phyloP scores from a whole-genome alignment of 2,113 vertebrate species.

The Psammodynastes pulverulentus region DNA sequence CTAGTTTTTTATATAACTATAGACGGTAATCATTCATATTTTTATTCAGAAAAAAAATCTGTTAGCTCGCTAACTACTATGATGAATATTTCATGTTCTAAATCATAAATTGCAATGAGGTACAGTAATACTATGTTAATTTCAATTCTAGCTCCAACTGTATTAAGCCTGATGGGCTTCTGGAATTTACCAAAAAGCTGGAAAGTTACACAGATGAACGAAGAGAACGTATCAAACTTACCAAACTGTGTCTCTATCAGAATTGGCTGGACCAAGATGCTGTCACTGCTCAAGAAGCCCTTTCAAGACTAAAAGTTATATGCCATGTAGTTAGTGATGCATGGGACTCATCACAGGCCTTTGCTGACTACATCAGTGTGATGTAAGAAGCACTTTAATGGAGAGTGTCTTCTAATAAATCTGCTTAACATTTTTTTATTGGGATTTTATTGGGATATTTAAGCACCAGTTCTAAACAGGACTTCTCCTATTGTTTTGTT shows the following conservation, averaged over 20 bases:
- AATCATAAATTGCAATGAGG: background rate
- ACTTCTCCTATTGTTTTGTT: background rate
- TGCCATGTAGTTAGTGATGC: conserved; percentile 74
- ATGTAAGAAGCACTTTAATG: conserved; percentile 72
- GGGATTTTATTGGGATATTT: background rate
- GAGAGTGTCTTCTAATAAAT: background rate
- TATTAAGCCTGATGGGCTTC: conserved; percentile 84
- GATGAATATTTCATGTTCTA: background rate
- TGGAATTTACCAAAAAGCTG: conserved; percentile 78
- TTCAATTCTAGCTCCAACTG: conserved; percentile 82
- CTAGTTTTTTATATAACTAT: background rate
- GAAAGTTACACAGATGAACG: conserved; percentile 62
- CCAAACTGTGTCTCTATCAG: conserved; percentile 78
- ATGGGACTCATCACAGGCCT: conserved; percentile 82
- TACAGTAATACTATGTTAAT: background rate
- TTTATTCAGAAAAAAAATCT: background rate
- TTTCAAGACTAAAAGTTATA: conserved; percentile 70
- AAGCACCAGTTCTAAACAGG: background rate
- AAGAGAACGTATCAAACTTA: conserved; percentile 65
- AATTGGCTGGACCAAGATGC: conserved; percentile 86
- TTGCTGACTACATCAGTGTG: conserved; percentile 85
- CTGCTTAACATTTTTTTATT: background rate
- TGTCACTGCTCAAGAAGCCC: conserved; percentile 72
- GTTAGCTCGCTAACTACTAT: background rate
- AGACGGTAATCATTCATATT: background rate